Conservation (phyloP, 2,113 vertebrate species). For the Carassius gibelio region DNA sequence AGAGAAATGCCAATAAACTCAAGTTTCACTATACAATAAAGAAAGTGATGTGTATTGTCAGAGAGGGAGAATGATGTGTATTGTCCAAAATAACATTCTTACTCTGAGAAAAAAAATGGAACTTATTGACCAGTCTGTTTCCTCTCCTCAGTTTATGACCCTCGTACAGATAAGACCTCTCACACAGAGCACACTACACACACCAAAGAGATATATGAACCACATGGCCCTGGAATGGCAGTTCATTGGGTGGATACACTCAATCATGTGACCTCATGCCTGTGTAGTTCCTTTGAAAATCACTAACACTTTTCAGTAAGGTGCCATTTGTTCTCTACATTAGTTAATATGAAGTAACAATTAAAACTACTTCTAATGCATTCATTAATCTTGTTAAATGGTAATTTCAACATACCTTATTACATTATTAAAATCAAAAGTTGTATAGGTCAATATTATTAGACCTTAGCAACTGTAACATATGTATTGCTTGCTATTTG, state of each 20-base stretch:
- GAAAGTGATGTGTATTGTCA: constrained; percentile 2
- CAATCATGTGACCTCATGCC: not conserved
- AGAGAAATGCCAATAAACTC: not conserved
- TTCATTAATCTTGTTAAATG: no score
- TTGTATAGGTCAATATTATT: not conserved
- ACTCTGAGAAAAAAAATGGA: constrained; percentile 5
- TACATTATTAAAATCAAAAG: not conserved
- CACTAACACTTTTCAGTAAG: not conserved
- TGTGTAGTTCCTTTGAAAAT: not conserved
- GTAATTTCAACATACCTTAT: no score
- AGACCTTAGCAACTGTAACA: no score
- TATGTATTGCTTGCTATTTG: no score
- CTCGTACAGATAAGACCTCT: constrained; percentile 29
- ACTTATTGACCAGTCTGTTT: constrained; percentile 36
- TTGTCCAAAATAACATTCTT: constrained; percentile 25
- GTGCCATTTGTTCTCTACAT: no score
- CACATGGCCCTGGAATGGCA: constrained; percentile 55
- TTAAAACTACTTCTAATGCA: no score
- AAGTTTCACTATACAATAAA: not conserved
- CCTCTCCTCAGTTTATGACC: constrained; percentile 32
- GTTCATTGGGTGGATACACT: constrained; percentile 16
- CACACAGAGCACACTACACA: constrained; percentile 25
- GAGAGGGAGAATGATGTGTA: constrained; percentile 38
- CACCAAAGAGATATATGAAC: constrained; percentile 20
- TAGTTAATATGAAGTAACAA: no score